Percentiles rank a stretch among this genome's conserved stretches.
phyloP scores from a whole-genome alignment of 2,797 vertebrate species.

The Schizopygopsis malacanthus region DNA sequence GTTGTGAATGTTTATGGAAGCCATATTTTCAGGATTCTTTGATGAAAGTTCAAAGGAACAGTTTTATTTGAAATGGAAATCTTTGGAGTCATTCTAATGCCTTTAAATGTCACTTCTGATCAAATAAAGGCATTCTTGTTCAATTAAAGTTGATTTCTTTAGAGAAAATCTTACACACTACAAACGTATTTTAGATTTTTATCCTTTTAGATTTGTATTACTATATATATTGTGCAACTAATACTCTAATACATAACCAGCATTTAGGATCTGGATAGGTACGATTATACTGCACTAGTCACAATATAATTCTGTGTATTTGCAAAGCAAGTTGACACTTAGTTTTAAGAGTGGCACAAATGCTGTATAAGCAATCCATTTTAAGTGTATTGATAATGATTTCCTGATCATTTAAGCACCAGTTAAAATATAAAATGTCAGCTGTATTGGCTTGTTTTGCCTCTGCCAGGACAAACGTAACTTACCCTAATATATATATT shows the following conservation, averaged over 20 bases:
- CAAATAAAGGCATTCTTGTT: not conserved
- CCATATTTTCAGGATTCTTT: not conserved
- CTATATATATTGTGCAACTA: too few species aligned
- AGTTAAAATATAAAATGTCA: conserved; percentile 3
- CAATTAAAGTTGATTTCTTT: not conserved
- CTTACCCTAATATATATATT: not conserved
- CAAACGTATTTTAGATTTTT: not conserved
- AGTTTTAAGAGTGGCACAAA: not conserved
- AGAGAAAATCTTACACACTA: not conserved
- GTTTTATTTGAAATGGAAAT: not conserved
- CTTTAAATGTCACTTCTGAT: not conserved
- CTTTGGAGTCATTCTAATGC: not conserved
- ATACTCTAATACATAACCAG: too few species aligned
- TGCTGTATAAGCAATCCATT: not conserved
- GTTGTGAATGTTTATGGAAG: not conserved
- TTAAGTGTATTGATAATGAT: not conserved
- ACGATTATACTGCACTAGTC: not conserved
- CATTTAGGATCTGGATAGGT: not conserved
- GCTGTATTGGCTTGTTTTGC: not conserved
- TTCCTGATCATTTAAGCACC: not conserved
- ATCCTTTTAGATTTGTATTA: not conserved
- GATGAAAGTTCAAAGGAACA: not conserved
- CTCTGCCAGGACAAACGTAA: not conserved
- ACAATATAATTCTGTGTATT: not conserved
- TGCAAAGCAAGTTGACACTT: not conserved